Base-by-base conservation (phyloP, 2,797 vertebrate genomes). In the Bovichtus diacanthus region DNA sequence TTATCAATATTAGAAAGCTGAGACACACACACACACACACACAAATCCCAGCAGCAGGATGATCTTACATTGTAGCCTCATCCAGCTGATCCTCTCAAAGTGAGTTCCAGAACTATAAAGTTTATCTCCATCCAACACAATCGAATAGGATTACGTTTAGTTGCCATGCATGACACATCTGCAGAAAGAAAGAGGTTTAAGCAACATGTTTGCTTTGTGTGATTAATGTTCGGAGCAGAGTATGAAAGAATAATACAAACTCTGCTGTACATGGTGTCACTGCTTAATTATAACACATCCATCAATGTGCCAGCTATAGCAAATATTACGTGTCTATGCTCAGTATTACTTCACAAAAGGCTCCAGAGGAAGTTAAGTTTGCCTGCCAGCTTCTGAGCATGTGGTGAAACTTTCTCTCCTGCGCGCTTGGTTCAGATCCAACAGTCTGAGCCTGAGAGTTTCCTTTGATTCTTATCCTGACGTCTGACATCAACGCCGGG, bases 401-500 rank as follows among this genome's bases (percentile, higher is more conserved):
- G 50, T 66, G 70, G 43, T 78, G 36, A 71, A 83, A 71, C 31
- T 73, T 77, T 83, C 66, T 82, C 39, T 80, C 61, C 54, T 44
- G 7, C 9, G 11, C 27, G 23, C 1, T 39, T 85, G 67, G 81
- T 78, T 74, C 60, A 11, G 41, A 50, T 83, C 85, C 78, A 83
- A 56, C 36, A 8, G 49, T 78, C 67, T 27, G 59, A 76, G 77
- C 75, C 79, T 65, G 64, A 86, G 70, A 85, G 84, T 84, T 92
- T 92, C 90, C 89, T 91, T 67, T 72, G 63, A 86, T 92, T 91
- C 85, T 87, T 87, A 68, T 75, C 44, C 90, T 67, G 70, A 81
- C 31, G 67, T 88, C 80, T 90, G 88, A 84, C 84, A 76, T 82
- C 66, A 70, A 67, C 19, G 36, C 55, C 23, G 38, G 84, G 74